Evolutionary conservation across 2,888 invertebrate species (phyloP).

Genomic region (Lepeophtheirus nordmannii): DNA sequence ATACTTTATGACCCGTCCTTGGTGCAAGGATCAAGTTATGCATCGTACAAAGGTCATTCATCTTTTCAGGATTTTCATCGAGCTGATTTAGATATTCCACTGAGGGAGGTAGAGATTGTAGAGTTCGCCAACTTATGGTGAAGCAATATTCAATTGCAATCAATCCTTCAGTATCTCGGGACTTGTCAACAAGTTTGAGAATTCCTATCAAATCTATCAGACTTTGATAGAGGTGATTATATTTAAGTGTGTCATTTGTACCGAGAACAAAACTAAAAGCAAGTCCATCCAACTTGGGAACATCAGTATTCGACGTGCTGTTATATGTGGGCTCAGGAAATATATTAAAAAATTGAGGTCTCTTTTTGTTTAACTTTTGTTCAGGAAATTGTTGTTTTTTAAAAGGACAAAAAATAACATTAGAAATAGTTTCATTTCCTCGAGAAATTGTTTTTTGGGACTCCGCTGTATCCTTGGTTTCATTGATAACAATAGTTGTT

Average conservation of each 20-base stretch:
- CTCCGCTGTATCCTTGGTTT: background rate
- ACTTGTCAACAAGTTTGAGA: constrained; percentile 30
- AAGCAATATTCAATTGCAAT: constrained; percentile 83
- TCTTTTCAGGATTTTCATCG: background rate
- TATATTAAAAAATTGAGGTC: background rate
- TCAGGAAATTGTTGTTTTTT: no score
- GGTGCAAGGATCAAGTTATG: constrained; percentile 82
- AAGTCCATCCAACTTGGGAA: constrained; percentile 68
- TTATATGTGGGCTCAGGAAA: constrained; percentile 78
- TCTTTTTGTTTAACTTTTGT: background rate
- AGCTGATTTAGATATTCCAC: constrained; percentile 68
- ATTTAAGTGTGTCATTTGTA: constrained; percentile 76
- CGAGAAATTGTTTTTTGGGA: background rate
- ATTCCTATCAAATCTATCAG: constrained; percentile 33
- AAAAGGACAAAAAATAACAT: no score
- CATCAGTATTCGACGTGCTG: constrained; percentile 36
- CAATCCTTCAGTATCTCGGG: constrained; percentile 44
- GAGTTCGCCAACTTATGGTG: constrained; percentile 63
- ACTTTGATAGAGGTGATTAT: constrained; percentile 68
- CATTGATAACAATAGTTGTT: background rate
- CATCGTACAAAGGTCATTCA: constrained; percentile 43
- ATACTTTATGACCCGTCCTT: constrained; percentile 63
- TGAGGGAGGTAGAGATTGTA: constrained; percentile 74
- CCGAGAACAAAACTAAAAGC: constrained; percentile 88
- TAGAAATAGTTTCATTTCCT: no score